These are phyloP conservation scores for Harpagoxenus sublaevis DNA, from an alignment of 2,888 invertebrate genomes.

Conservation along the genomic window DNA sequence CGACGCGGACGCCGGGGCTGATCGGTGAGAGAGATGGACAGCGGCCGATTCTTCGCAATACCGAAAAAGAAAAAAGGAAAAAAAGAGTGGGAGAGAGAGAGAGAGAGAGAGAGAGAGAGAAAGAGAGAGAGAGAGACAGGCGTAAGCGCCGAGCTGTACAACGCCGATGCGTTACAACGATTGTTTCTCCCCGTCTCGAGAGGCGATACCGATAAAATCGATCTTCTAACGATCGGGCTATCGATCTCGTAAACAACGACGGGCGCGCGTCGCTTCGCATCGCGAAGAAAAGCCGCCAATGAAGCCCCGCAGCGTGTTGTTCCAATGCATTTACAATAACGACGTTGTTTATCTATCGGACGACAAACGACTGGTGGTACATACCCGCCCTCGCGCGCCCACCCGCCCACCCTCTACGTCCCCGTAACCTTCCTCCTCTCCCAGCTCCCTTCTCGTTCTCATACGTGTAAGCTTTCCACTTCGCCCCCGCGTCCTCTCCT, in stretches of 20 bases:
- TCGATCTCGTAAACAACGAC: constrained; percentile 76
- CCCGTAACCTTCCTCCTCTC: constrained; percentile 32
- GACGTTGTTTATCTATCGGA: constrained; percentile 79
- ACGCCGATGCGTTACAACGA: constrained; percentile 73
- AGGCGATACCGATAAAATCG: constrained; percentile 76
- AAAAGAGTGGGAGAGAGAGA: background rate
- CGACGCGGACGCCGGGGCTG: constrained; percentile 37
- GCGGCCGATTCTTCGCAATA: constrained; percentile 37
- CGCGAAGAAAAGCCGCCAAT: constrained; percentile 78
- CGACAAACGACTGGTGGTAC: constrained; percentile 79
- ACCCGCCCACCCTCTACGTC: constrained; percentile 41
- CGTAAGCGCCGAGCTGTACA: constrained; percentile 58
- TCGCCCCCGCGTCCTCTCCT: constrained; percentile 51
- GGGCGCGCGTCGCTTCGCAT: constrained; percentile 61
- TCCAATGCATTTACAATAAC: constrained; percentile 81
- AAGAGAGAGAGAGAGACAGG: constrained; percentile 52
- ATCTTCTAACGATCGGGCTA: constrained; percentile 70
- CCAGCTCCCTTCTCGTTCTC: constrained; percentile 12
- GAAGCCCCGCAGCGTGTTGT: constrained; percentile 78
- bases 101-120: constrained; percentile 29
- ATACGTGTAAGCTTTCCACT: constrained; percentile 43
- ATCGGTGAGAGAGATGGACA: constrained; percentile 45
- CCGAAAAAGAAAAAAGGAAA: constrained; percentile 17
- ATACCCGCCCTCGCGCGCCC: constrained; percentile 46
- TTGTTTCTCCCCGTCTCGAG: constrained; percentile 73